Base-by-base conservation (phyloP, 2,797 vertebrate species). In the Mastacembelus armatus region DNA sequence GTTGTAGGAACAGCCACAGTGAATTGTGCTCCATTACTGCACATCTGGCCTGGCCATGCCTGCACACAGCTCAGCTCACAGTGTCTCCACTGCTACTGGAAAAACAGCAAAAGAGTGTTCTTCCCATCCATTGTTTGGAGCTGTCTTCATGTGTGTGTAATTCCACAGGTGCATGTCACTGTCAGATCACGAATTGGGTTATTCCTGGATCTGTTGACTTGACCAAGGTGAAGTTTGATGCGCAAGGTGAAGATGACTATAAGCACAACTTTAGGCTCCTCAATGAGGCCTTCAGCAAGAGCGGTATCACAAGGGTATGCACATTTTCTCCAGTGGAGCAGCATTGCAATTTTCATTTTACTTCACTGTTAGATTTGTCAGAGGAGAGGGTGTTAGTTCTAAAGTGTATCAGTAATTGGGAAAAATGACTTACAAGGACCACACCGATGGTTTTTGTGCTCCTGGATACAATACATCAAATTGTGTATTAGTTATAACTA, bases 251-350 rank as follows among this genome's bases (percentile, higher is more conserved):
- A 27, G 71, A 83, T 0, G 93, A 95, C 51, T 91, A 39, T 45
- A 78, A 74, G 21, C 88, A 94, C 64, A 95, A 95, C 86, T 94
- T 89, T 68, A 71, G 21, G 69, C 83, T 95, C 22, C 85, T 94
- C 26, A 75, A 66, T 0, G 72, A 83, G 5, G 89, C 88, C 55
- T 91, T 95, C 36, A 69, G 0, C 19, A 88, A 89, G 55, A 78
- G 33, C 5, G 66, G 76, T 1, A 70, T 95, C 49, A 78, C 26
- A 56, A 87, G 66, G 88, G 94, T 95, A 55, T 19, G 52, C 2
- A 12, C 10, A 7, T 2, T 47, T 18, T 27, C 2, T 61, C 3
- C 14, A 2, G 0, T 11, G 10, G 3, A 35, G 1, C 1, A 57
- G 4, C 12, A 36, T 33, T 44, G n/a, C 14, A 50, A 0, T 50